These are phyloP conservation scores for Fregetta grallaria DNA, from an alignment of 2,113 vertebrate species.

Conservation along the genomic window DNA sequence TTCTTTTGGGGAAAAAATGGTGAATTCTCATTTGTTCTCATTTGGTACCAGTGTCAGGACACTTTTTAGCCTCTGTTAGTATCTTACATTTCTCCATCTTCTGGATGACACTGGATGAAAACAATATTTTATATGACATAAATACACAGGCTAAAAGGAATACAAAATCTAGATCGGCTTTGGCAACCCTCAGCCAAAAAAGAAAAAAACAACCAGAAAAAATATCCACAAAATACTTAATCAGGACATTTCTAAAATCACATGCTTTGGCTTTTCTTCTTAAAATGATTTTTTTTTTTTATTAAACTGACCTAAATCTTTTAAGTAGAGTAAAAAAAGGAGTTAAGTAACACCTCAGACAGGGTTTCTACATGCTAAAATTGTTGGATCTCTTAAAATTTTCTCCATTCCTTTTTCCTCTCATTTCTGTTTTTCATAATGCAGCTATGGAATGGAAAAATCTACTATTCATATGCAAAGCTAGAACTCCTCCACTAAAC, in stretches of 20 bases:
- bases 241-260: not conserved
- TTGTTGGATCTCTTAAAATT: not conserved
- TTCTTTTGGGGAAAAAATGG: not conserved
- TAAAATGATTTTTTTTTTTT: not conserved
- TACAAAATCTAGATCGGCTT: not conserved
- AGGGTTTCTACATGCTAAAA: not conserved
- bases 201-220: not conserved
- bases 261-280: not conserved
- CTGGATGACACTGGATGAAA: not conserved
- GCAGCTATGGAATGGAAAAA: not conserved
- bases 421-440: not conserved
- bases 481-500: not conserved
- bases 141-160: not conserved
- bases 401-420: not conserved
- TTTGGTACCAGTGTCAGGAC: not conserved
- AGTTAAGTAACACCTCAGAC: not conserved
- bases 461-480: not conserved
- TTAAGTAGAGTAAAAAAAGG: not conserved
- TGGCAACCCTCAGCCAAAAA: not conserved
- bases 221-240: not conserved
- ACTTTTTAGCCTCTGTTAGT: not conserved
- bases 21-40: not conserved
- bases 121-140: not conserved
- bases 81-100: not conserved
- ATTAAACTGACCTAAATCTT: not conserved